Evolutionary conservation across 2,888 invertebrate genomes (phyloP), one percentile per base, ranked within the genome.

Genomic region (Myathropa florea): DNA sequence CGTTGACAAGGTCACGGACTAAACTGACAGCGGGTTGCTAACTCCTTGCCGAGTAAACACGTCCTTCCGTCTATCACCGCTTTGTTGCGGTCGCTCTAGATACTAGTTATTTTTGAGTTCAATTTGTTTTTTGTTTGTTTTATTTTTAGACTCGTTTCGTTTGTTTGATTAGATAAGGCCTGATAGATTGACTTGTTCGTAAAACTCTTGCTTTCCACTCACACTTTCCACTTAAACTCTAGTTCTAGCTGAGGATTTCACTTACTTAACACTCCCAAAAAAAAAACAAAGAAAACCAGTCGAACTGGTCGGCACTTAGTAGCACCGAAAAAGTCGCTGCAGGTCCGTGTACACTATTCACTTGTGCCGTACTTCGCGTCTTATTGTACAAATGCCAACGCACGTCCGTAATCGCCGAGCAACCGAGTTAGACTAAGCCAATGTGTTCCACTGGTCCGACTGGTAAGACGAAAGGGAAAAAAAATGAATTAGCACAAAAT

Each of bases 391-490:
- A 57, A 57, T 3, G 24, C 23, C 57, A 26, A 39, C 18, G 26
- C 60, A 30, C 76, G 72, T 70, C 77, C 55, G 77, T 70, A 64
- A 70, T 73, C 53, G 82, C 63, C 64, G 77, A 55, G 64, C 68
- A 14, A 61, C 82, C 61, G 59, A 64, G 64, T 63, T 73, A 60
- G 60, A 85, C 85, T 85, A 65, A 77, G 73, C 72, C 63, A 77
- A 60, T 14, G 57, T 46, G 46, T 46, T 24, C 61, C 61, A 77
- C 72, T 85, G 18, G 46, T 3, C 18, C 46, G 46, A 46, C 46
- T 18, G 18, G 33, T 46, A 46, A 18, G 18, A 18, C 18, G 18
- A 46, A 46, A 7, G 39, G 18, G 18, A 18, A 18, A 18, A 18
- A 18, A 18, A 46, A 46, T 46, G 46, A 46, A 46, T 46, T 18